A percentile compares a stretch with the other conserved stretches of the same genome.
These are phyloP conservation scores for Teleogryllus occipitalis DNA, from an alignment of 1,140 invertebrate genomes.

Conservation along the genomic window DNA sequence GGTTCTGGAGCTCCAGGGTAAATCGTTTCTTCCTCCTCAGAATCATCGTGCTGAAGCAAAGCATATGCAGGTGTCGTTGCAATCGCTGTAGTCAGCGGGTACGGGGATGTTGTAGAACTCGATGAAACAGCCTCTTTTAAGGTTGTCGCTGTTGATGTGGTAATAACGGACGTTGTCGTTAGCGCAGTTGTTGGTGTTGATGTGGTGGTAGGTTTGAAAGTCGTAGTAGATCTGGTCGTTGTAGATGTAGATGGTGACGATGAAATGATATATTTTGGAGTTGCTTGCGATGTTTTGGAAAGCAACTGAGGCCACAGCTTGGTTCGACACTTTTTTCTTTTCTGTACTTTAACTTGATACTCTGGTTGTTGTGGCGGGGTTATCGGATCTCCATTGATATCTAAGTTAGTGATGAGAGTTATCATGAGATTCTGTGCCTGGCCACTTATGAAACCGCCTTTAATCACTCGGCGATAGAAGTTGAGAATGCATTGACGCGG, in stretches of 20 bases:
- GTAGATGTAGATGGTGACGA: too few species aligned
- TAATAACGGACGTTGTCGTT: too few species aligned
- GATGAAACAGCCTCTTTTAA: background rate
- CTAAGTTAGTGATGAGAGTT: background rate
- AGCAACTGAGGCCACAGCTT: background rate
- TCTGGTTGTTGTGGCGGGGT: background rate
- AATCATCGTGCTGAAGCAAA: background rate
- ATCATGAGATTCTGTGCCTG: background rate
- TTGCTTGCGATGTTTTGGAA: too few species aligned
- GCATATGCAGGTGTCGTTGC: too few species aligned
- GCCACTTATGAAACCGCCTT: background rate
- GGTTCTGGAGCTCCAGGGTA: background rate
- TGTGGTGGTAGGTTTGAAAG: too few species aligned
- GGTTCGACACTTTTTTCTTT: background rate
- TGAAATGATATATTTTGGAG: too few species aligned
- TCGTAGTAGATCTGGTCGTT: too few species aligned
- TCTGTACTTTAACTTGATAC: background rate
- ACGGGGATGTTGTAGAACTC: too few species aligned
- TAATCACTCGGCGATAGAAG: background rate
- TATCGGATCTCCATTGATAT: background rate
- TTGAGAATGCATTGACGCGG: background rate
- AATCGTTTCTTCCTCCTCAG: background rate
- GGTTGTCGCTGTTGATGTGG: background rate
- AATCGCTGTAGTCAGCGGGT: too few species aligned
- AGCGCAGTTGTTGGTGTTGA: too few species aligned